A percentile compares a stretch with the other conserved stretches of the same genome.
phyloP scores from a whole-genome alignment of 2,113 vertebrate species.

The Hyperopisus bebe region DNA sequence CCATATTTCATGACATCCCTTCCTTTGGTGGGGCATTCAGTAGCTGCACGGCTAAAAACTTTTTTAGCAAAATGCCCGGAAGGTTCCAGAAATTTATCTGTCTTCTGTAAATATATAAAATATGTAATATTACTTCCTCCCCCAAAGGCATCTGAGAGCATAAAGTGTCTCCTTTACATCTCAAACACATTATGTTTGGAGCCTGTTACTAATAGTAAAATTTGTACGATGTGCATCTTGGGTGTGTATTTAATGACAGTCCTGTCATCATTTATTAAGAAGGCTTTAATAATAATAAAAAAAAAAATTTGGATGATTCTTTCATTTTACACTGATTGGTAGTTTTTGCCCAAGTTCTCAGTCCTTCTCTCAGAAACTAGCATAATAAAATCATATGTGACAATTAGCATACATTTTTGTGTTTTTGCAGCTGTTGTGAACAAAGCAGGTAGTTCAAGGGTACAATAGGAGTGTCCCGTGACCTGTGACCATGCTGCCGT shows the following conservation, averaged over 20 bases:
- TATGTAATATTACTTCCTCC: background rate
- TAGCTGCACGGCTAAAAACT: background rate
- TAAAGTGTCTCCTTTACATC: background rate
- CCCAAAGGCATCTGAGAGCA: background rate
- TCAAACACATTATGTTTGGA: background rate
- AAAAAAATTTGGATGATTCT: background rate
- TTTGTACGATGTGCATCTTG: background rate
- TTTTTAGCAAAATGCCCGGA: background rate
- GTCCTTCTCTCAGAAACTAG: background rate
- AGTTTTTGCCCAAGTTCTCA: background rate
- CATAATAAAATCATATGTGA: background rate
- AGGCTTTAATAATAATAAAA: background rate
- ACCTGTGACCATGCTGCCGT: slow-evolving; percentile 11
- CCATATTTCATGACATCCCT: background rate
- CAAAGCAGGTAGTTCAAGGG: background rate
- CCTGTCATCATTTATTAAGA: background rate
- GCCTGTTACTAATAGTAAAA: background rate
- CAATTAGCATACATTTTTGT: background rate
- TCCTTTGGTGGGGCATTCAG: background rate
- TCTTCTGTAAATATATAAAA: background rate
- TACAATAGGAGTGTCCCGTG: background rate
- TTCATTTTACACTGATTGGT: background rate
- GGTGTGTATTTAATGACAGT: background rate
- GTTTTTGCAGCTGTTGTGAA: background rate
- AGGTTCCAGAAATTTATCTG: background rate